Evolutionary conservation across 23 tunicate species (phyloP), one percentile per base, ranked within the genome.

Genomic region (Phallusia fumigata): DNA sequence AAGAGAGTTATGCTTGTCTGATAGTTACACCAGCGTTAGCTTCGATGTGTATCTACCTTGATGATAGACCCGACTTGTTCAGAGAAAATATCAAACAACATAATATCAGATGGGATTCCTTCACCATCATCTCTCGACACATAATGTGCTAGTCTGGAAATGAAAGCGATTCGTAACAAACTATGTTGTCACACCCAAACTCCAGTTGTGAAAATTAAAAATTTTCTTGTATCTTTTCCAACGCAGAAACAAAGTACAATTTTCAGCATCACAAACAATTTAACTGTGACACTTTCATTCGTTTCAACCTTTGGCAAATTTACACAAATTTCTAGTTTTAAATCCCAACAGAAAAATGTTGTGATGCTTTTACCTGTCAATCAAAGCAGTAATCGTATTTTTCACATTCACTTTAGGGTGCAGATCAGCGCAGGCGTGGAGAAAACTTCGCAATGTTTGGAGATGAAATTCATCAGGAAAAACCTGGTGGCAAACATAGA

Each of bases 391-490:
- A 33, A 95, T 90, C 15, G 90, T 95, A 73, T 86, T 89, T 52
- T 86, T 95, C 47, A 95, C 90, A 53, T 95, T 95, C 30, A 95
- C 99, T 32, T 58, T 74, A 31, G 85, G 78, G 76, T 95, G 88
- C 69, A 95, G 83, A 19, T 90, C 84, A 13, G 88, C 91, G 64
- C 93, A 90, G 16, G 99, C 99, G 0, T 65, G 82, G 18, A 95
- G 79, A 79, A 95, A 95, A 44, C 91, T 79, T 30, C 83, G 85
- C 24, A 95, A 77, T 22, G 99, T 95, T 65, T 86, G 95, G 22
- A 95, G 85, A 75, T 95, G 99, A 75, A 85, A 95, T 35, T 95
- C 99, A 65, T 95, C 99, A 18, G 99, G 99, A 75, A 95, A 95
- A 36, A 93, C 94, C 84, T 80, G 49, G 40, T 1, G 28, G 11